Conservation (phyloP, 2,113 vertebrate species). For the Tupaia chinensis region DNA sequence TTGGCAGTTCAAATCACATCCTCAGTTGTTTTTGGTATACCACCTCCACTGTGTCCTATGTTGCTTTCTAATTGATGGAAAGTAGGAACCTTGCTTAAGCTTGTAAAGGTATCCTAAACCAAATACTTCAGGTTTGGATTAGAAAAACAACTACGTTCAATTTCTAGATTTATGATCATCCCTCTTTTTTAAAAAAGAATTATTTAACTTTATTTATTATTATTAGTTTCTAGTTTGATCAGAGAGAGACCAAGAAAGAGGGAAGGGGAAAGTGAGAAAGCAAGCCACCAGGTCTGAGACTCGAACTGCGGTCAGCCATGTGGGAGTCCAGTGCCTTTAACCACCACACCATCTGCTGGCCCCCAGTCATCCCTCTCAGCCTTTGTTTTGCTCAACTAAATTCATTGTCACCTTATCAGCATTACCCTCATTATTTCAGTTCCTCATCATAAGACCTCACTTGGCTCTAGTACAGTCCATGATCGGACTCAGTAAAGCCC, state of each 20-base stretch:
- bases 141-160: neutral
- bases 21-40: neutral
- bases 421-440: neutral
- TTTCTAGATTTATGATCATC: neutral
- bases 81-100: neutral
- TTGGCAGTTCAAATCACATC: neutral
- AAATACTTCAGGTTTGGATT: conserved; percentile 23
- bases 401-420: neutral
- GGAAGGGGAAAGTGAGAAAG: too few relatives aligned
- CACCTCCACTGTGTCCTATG: neutral
- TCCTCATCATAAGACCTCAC: neutral
- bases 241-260: too few relatives aligned
- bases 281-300: too few relatives aligned
- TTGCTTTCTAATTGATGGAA: neutral
- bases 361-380: neutral
- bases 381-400: conserved; percentile 32
- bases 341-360: too few relatives aligned
- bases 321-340: too few relatives aligned
- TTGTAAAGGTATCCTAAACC: conserved; percentile 20
- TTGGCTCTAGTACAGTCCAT: neutral
- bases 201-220: too few relatives aligned
- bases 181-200: neutral
- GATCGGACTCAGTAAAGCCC: neutral
- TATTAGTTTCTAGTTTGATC: too few relatives aligned
- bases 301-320: too few relatives aligned